Evolutionary conservation across 2,113 vertebrate genomes (phyloP).

Genomic region (Rhinolophus ferrumequinum): DNA sequence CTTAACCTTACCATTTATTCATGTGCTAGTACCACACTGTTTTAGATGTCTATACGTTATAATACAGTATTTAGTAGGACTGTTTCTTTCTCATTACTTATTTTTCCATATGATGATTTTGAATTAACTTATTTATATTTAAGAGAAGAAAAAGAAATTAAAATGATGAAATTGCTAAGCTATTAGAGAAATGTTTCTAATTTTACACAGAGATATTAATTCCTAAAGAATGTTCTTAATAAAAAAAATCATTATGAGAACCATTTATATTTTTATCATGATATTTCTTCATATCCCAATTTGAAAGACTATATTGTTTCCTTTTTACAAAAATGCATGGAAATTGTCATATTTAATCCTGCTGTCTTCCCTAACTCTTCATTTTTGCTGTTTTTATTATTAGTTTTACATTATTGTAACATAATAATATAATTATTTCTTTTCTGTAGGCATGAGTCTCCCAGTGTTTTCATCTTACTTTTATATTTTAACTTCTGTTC

Average conservation of each 20-base stretch:
- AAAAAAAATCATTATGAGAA: conserved; percentile 32
- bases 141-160: conserved; percentile 17
- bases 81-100: background rate
- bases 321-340: conserved; percentile 3
- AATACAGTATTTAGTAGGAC: background rate
- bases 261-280: background rate
- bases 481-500: background rate
- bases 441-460: background rate
- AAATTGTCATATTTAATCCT: background rate
- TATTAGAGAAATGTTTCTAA: background rate
- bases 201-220: background rate
- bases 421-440: background rate
- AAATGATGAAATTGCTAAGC: background rate
- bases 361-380: background rate
- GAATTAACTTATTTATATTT: conserved; percentile 41
- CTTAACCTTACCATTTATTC: background rate
- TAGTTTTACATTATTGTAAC: background rate
- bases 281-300: conserved; percentile 13
- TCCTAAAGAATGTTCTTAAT: conserved; percentile 18
- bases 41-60: background rate
- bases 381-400: background rate
- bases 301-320: background rate
- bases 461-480: background rate
- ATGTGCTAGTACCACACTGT: background rate
- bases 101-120: background rate